These are phyloP conservation scores for Acanthosepion lycidas DNA, from an alignment of 2,888 invertebrate species.

Conservation along the genomic window DNA sequence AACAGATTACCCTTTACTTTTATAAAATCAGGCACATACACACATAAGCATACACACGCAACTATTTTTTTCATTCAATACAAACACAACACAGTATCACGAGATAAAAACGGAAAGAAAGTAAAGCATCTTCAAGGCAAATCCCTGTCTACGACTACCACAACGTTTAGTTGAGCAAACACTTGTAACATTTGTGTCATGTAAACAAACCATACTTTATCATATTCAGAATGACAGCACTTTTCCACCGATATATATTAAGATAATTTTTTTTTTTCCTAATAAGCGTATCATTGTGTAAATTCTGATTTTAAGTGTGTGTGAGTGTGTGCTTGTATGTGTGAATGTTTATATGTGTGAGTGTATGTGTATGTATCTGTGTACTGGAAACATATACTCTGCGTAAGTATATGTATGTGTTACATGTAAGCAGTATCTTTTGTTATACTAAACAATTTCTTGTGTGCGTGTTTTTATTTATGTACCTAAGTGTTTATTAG, in stretches of 20 bases:
- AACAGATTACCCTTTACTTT: too few species aligned
- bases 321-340: not conserved
- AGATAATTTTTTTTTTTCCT: not conserved
- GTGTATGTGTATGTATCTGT: not conserved
- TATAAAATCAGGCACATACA: not conserved
- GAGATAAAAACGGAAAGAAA: not conserved
- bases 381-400: too few species aligned
- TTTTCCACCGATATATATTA: not conserved
- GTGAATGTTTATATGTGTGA: not conserved
- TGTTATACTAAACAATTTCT: not conserved
- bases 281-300: not conserved
- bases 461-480: too few species aligned
- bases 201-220: not conserved
- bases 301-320: not conserved
- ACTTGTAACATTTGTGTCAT: not conserved
- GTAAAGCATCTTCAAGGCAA: not conserved
- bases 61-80: not conserved
- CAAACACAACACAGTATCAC: not conserved
- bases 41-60: not conserved
- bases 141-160: not conserved
- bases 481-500: too few species aligned
- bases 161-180: not conserved
- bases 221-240: not conserved
- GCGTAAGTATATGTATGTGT: not conserved
- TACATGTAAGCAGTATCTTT: not conserved